Conservation (phyloP, 2,888 invertebrate genomes). For the Andrena praecox region DNA sequence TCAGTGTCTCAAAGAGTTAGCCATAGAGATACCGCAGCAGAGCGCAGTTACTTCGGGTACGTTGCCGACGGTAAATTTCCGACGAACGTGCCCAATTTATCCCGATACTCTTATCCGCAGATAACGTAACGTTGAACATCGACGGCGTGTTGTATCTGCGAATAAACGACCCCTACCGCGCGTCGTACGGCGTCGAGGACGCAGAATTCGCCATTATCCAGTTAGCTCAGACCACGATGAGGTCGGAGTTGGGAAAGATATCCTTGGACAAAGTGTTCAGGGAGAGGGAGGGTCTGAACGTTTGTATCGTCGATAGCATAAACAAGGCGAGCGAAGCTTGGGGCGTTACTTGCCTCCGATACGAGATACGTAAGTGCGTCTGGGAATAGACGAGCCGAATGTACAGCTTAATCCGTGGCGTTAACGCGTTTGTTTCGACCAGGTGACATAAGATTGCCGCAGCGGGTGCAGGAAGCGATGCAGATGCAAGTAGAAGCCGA, state of each 20-base stretch:
- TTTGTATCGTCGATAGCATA: slow-evolving; percentile 97
- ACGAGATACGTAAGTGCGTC: slow-evolving; percentile 93
- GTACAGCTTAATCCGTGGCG: accelerated
- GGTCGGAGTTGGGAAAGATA: slow-evolving; percentile 99
- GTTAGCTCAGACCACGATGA: slow-evolving; percentile 99
- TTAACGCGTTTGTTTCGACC: not conserved
- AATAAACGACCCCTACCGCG: slow-evolving; percentile 96
- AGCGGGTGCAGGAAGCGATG: slow-evolving; percentile 99
- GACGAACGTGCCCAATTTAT: not conserved
- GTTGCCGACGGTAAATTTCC: no score
- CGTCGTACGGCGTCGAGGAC: slow-evolving; percentile 99
- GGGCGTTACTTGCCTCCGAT: slow-evolving; percentile 98
- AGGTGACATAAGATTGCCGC: slow-evolving; percentile 96
- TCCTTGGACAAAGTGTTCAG: slow-evolving; percentile 97
- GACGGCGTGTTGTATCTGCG: slow-evolving; percentile 98
- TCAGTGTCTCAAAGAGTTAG: slow-evolving; percentile 99
- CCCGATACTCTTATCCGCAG: slow-evolving; percentile 84
- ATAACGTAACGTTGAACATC: slow-evolving; percentile 98
- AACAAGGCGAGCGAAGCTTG: slow-evolving; percentile 99
- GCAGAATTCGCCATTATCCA: slow-evolving; percentile 99
- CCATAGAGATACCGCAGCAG: slow-evolving; percentile 99
- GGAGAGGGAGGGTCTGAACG: slow-evolving; percentile 98
- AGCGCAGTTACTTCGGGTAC: slow-evolving; percentile 96
- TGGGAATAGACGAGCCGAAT: not conserved
- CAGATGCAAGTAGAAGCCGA: slow-evolving; percentile 99